Base-by-base conservation (phyloP, 1,140 invertebrate species). In the Holcopasites calliopsidis region DNA sequence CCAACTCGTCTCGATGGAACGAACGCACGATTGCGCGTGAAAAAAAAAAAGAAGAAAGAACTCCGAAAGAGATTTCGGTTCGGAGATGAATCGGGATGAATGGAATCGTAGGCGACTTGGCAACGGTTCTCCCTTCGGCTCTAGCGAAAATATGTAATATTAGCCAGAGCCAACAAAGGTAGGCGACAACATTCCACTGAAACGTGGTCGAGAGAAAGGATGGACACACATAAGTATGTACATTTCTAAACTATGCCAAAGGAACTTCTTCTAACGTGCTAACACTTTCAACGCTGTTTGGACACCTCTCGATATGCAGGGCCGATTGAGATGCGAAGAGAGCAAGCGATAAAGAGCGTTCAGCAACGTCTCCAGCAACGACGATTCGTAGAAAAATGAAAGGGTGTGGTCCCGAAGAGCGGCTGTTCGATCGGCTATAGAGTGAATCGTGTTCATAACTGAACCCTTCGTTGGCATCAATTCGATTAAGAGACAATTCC, bases 221-320 rank as follows among this genome's bases (percentile, higher is more conserved):
- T 8, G 73, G 52, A 50, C 66, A 69, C 72, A 28, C 54, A 42
- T 70, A 38, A 80, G n/a, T n/a, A n/a, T 85, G 85, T 87, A 87
- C 77, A 86, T 87, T 83, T 77, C 80, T 74, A 77, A 84, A 85
- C 55, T 68, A 89, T 86, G 85, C 85, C 86, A 88, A 88, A 87
- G 44, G 47, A 65, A 83, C 69, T 86, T 80, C 68, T 72, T n/a
- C n/a, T n/a, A 83, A 86, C 76, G 79, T 69, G 81, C 69, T 76
- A 61, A 79, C 57, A 68, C 65, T 82, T 71, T 80, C 69, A 65
- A 64, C 58, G 73, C 77, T 64, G 72, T 82, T 84, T 75, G 73
- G 77, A 79, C 74, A 76, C 74, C 54, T 79, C 70, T 65, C 57
- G 47, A 33, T 21, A 65, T 16, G n/a, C 10, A 21, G n/a, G 26